Evolutionary conservation across 53 echinoderm and acorn worm species (phyloP).

Genomic region (Zoroaster sp.): DNA sequence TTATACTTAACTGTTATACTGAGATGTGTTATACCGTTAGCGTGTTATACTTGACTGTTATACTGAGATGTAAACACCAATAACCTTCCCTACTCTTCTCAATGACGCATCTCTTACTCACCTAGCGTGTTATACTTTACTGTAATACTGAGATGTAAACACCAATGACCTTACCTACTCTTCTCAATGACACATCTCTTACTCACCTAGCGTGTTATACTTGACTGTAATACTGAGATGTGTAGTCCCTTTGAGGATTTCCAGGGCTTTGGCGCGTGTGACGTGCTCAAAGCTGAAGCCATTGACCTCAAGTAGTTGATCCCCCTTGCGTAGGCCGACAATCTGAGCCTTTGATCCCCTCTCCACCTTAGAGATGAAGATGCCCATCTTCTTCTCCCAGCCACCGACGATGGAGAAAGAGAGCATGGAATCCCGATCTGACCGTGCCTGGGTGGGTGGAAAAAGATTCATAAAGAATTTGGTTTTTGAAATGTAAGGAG

Average conservation of each 20-base stretch:
- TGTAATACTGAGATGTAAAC: background rate
- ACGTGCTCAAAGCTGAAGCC: slow-evolving; percentile 98
- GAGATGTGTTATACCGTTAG: too few relatives aligned
- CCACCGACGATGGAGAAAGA: slow-evolving; percentile 95
- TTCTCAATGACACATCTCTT: too few relatives aligned
- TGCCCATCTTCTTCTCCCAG: slow-evolving; percentile 96
- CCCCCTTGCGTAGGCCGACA: slow-evolving; percentile 93
- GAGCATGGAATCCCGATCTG: slow-evolving; percentile 85
- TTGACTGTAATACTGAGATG: slow-evolving; percentile 99
- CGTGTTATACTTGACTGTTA: too few relatives aligned
- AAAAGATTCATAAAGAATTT: background rate
- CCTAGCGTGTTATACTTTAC: too few relatives aligned
- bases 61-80: too few relatives aligned
- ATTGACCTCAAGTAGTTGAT: slow-evolving; percentile 96
- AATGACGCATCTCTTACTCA: too few relatives aligned
- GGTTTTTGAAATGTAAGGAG: too few relatives aligned
- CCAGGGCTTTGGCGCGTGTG: slow-evolving; percentile 84
- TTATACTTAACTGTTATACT: too few relatives aligned
- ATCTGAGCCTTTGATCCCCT: slow-evolving; percentile 96
- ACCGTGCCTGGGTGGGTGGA: slow-evolving; percentile 75
- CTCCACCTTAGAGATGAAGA: slow-evolving; percentile 98
- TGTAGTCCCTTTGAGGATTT: slow-evolving; percentile 97
- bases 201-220: slow-evolving; percentile 94
- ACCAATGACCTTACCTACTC: too few relatives aligned
- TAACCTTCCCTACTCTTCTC: too few relatives aligned